phyloP scores from a whole-genome alignment of 1,140 invertebrate genomes.

The Hestina assimilis region DNA sequence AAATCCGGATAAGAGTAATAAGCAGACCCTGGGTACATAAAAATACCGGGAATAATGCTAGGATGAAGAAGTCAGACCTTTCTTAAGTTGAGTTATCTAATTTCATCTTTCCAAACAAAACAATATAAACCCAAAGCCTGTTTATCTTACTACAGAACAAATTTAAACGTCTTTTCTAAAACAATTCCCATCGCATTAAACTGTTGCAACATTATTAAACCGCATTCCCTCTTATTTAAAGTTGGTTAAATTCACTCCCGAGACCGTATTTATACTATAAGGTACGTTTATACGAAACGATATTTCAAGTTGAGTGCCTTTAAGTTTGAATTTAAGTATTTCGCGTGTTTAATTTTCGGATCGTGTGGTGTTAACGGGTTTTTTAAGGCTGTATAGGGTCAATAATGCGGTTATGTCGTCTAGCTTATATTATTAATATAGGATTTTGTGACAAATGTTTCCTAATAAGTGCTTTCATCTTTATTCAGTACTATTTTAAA shows the following conservation, averaged over 20 bases:
- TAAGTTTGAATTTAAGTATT: constrained; percentile 4
- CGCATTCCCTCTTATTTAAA: constrained; percentile 5
- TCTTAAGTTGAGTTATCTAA: too few species aligned
- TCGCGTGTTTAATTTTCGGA: constrained; percentile 6
- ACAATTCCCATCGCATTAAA: not conserved
- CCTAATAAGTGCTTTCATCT: not conserved
- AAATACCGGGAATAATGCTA: too few species aligned
- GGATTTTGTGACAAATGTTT: constrained; percentile 1
- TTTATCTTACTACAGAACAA: not conserved
- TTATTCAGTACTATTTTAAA: too few species aligned
- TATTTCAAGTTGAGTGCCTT: constrained; percentile 1
- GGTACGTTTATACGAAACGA: not conserved
- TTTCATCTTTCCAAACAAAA: not conserved
- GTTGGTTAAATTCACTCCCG: constrained; percentile 24
- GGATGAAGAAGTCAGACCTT: too few species aligned
- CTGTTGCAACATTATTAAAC: constrained; percentile 10
- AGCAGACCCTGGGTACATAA: too few species aligned
- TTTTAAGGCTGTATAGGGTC: too few species aligned
- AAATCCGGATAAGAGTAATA: too few species aligned
- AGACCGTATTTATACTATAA: constrained; percentile 6
- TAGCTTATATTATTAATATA: constrained; percentile 1
- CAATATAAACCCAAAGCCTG: not conserved
- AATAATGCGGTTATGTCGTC: not conserved
- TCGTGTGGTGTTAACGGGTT: constrained; percentile 10
- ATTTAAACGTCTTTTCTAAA: not conserved